Conservation (phyloP, 1,140 invertebrate species). For the Lepidostoma basale region DNA sequence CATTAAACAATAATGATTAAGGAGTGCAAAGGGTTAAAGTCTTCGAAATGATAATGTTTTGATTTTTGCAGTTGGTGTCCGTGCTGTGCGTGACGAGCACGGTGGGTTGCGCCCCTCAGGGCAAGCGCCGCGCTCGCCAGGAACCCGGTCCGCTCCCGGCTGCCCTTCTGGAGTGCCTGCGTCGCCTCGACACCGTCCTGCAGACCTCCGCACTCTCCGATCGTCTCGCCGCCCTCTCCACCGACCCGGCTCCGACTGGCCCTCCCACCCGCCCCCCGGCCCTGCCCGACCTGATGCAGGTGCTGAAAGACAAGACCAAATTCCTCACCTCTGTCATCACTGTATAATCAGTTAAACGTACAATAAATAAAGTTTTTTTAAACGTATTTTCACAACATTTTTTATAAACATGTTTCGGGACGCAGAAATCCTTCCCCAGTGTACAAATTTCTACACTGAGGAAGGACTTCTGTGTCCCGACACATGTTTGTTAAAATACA, state of each 20-base stretch:
- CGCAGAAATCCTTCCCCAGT: too few relatives aligned
- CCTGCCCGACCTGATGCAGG: not conserved
- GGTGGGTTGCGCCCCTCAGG: not conserved
- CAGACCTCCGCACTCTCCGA: not conserved
- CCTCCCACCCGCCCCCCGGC: not conserved
- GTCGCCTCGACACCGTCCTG: not conserved
- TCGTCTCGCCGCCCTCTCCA: not conserved
- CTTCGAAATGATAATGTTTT: too few relatives aligned
- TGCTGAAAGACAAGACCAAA: slow-evolving; percentile 8
- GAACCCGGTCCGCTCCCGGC: not conserved
- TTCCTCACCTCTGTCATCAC: too few relatives aligned
- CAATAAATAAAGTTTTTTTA: too few relatives aligned
- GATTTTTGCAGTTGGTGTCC: slow-evolving; percentile 22
- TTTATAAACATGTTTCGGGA: too few relatives aligned
- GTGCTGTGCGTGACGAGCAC: not conserved
- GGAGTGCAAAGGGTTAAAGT: too few relatives aligned
- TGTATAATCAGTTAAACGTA: too few relatives aligned
- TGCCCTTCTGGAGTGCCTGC: not conserved
- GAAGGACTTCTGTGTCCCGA: too few relatives aligned
- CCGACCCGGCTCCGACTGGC: not conserved
- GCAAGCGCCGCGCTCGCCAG: slow-evolving; percentile 4
- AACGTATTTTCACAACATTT: too few relatives aligned
- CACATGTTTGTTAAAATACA: too few relatives aligned
- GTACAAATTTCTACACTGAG: too few relatives aligned
- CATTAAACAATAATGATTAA: too few relatives aligned